Base-by-base conservation (phyloP, 2,888 invertebrate species). In the Cryptocephalus primarius region DNA sequence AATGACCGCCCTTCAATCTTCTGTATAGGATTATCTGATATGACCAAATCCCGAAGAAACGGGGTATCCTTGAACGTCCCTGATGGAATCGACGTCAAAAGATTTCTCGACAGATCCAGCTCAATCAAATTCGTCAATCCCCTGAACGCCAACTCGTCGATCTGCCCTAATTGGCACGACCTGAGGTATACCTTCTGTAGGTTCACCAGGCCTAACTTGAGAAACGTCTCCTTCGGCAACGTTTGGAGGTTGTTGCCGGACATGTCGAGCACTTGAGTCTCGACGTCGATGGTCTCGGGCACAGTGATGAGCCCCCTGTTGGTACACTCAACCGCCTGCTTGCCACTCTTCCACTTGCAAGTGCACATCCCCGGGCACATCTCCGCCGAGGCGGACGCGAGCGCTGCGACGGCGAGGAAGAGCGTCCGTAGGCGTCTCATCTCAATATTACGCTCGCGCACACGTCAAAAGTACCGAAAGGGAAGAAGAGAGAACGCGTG, bases 301-400 rank as follows among this genome's bases (percentile, higher is more conserved):
- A 93, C 84, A 46, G 84, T 82, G 62, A 87, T 88, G 55, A 93
- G 77, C 49, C 82, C 82, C 49, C 85, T 82, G 69, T 88, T 84
- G 64, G 83, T 82, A 71, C 93, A 93, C 72, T 91, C 90, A 50
- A 91, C 92, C 43, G 91, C 89, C 68, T 89, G 88, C 70, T 93
- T 93, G 58, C 92, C 92, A 61, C 86, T 84, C 72, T 91, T 91
- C 93, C 93, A 93, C 72, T 91, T 92, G 73, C 93, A 93, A 61
- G 80, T 79, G 72, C 93, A 93, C 58, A 82, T 82, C 39, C 77
- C 76, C 48, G 88, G 88, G 61, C 86, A 86, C 55, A 77, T 76
- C 55, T 78, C 78, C 52, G 77, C 73, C 55, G 75, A 73, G n/a
- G 48, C 53, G 42, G 39, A 38, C 32, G 40, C 34, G 32, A 36